Evolutionary conservation across 2,113 vertebrate genomes (phyloP).

Genomic region (Lampris megalopsis): DNA sequence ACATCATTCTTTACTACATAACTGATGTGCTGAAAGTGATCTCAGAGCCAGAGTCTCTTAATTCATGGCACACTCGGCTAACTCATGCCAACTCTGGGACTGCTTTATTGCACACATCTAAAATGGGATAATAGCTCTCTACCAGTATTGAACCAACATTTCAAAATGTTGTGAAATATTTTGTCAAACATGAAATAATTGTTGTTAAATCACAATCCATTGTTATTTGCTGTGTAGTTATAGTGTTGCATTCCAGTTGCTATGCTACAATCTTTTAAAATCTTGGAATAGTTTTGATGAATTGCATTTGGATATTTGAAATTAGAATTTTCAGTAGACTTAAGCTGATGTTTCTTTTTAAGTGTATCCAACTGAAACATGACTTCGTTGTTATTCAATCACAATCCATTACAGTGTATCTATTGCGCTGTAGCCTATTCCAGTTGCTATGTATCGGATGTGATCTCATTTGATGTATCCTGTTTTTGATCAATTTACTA

Average conservation of each 20-base stretch:
- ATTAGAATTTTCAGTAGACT: background rate
- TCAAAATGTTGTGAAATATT: background rate
- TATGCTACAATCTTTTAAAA: too few species aligned
- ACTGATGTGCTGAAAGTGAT: slow-evolving; percentile 11
- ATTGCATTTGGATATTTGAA: background rate
- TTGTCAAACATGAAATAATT: too few species aligned
- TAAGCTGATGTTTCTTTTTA: background rate
- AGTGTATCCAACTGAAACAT: background rate
- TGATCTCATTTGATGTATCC: background rate
- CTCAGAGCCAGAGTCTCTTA: background rate
- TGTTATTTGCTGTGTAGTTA: too few species aligned
- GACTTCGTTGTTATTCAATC: background rate
- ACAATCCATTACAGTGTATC: background rate
- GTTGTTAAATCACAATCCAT: too few species aligned
- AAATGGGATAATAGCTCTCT: background rate
- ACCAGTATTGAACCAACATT: background rate
- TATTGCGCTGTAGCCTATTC: background rate
- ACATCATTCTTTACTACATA: slow-evolving; percentile 14
- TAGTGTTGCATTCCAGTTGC: too few species aligned
- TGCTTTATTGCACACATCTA: too few species aligned
- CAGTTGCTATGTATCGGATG: background rate
- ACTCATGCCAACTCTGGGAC: too few species aligned
- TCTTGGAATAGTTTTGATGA: too few species aligned
- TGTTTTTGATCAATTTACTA: background rate
- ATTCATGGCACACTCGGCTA: too few species aligned